These are phyloP conservation scores for Cranoglanis bouderius DNA, from an alignment of 2,113 vertebrate genomes.

Conservation along the genomic window DNA sequence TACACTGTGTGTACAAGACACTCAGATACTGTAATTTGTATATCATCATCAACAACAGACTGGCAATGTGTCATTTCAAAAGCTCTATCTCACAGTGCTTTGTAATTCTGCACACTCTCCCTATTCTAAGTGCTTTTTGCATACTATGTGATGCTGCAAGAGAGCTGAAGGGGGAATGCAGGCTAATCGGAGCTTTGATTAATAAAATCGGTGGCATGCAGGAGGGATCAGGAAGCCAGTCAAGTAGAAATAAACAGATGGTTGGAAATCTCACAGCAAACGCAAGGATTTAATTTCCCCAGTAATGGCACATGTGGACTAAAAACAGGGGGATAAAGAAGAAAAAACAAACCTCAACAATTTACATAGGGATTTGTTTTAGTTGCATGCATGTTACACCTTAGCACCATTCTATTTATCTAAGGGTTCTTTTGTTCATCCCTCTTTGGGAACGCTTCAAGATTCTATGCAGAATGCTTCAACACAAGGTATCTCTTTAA, in stretches of 20 bases:
- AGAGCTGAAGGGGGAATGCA: slow-evolving; percentile 35
- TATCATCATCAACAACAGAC: not conserved
- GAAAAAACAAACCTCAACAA: not conserved
- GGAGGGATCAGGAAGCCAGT: slow-evolving; percentile 38
- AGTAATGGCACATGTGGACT: slow-evolving; percentile 13
- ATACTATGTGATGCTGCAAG: slow-evolving; percentile 21
- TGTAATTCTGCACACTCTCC: not conserved
- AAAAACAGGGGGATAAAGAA: not conserved
- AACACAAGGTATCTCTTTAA: not conserved
- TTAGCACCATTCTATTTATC: not conserved
- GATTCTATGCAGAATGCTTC: not conserved
- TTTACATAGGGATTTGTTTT: slow-evolving; percentile 6
- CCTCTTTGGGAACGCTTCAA: not conserved
- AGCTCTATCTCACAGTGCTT: not conserved
- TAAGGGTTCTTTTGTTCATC: not conserved
- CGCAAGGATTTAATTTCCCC: slow-evolving; percentile 17
- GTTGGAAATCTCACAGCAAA: slow-evolving; percentile 38
- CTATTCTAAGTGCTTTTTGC: not conserved
- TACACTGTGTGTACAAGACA: not conserved
- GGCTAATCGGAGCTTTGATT: slow-evolving; percentile 54
- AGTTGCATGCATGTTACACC: slow-evolving; percentile 1
- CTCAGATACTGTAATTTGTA: not conserved
- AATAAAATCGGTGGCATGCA: slow-evolving; percentile 48
- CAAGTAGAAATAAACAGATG: slow-evolving; percentile 52
- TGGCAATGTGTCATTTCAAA: not conserved